A percentile compares a stretch with the other conserved stretches of the same genome.
These are phyloP conservation scores for Graptemys geographica DNA, from an alignment of 2,797 vertebrate species.

Conservation along the genomic window DNA sequence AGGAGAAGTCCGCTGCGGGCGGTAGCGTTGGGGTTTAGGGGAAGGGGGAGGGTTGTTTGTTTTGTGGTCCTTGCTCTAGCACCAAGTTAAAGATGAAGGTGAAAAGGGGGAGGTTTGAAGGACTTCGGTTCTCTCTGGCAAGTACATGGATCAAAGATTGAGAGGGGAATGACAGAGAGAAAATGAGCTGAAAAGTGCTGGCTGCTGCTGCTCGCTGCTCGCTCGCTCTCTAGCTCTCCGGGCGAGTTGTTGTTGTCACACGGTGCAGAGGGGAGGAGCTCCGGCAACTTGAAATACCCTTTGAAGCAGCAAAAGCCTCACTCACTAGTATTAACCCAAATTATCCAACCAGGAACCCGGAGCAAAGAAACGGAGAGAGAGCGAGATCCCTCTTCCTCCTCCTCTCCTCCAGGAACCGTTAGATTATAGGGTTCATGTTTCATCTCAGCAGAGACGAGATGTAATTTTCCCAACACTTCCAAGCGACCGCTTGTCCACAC, in stretches of 20 bases:
- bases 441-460: constrained; percentile 57
- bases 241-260: constrained; percentile 99
- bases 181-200: constrained; percentile 96
- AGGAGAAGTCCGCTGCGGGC: constrained; percentile 78
- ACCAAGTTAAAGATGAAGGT: constrained; percentile 85
- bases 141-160: constrained; percentile 96
- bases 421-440: constrained; percentile 67
- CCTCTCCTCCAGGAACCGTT: constrained; percentile 64
- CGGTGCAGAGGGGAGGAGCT: constrained; percentile 96
- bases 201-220: constrained; percentile 67
- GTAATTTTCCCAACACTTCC: constrained; percentile 64
- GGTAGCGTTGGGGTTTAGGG: constrained; percentile 76
- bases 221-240: constrained; percentile 81
- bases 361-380: constrained; percentile 54
- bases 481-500: constrained; percentile 58
- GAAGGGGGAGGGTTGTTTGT: constrained; percentile 59
- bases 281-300: constrained; percentile 89
- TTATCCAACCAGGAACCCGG: constrained; percentile 83
- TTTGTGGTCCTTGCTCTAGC: constrained; percentile 85
- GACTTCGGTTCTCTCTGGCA: constrained; percentile 85
- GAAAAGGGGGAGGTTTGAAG: constrained; percentile 85
- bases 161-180: constrained; percentile 93
- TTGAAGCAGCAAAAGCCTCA: constrained; percentile 82
- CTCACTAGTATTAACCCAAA: constrained; percentile 83
- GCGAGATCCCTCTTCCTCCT: constrained; percentile 4